Percentiles rank a stretch among this genome's conserved stretches.
These are phyloP conservation scores for Gobio gobio DNA, from an alignment of 2,113 vertebrate species.

Conservation along the genomic window DNA sequence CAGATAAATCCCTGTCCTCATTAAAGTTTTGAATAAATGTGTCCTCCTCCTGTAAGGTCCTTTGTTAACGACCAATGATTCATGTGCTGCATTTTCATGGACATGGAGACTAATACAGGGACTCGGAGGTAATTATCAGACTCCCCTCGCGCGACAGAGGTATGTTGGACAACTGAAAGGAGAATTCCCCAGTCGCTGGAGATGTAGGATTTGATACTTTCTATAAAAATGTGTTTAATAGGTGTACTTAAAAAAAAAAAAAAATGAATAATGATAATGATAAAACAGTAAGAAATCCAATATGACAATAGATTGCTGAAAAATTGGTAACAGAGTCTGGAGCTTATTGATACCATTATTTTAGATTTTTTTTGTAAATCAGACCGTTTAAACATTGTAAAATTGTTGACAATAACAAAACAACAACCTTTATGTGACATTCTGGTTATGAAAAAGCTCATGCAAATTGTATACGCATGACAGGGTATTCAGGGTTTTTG, in stretches of 20 bases:
- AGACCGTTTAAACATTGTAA: no score
- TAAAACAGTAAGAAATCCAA: not conserved
- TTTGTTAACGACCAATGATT: constrained; percentile 42
- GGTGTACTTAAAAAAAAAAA: not conserved
- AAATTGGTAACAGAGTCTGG: no score
- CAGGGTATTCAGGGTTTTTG: no score
- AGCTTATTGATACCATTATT: no score
- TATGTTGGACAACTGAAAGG: constrained; percentile 32
- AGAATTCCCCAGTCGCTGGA: constrained; percentile 24
- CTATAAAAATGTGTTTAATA: constrained; percentile 26
- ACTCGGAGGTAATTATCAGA: constrained; percentile 51
- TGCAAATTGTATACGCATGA: no score
- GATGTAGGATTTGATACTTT: constrained; percentile 13
- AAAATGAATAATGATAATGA: no score
- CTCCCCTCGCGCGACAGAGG: constrained; percentile 25
- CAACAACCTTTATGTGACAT: no score
- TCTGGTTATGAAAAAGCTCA: no score
- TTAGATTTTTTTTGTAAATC: no score
- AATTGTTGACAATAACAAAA: no score
- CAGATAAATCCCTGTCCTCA: constrained; percentile 35
- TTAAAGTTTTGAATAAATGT: constrained; percentile 42
- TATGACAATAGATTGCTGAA: not conserved
- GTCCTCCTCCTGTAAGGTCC: constrained; percentile 18
- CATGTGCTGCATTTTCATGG: constrained; percentile 50
- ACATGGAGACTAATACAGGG: constrained; percentile 47